Evolutionary conservation across 1,140 invertebrate species (phyloP), one percentile per base, ranked within the genome.

Genomic region (Odontomachus brunneus): DNA sequence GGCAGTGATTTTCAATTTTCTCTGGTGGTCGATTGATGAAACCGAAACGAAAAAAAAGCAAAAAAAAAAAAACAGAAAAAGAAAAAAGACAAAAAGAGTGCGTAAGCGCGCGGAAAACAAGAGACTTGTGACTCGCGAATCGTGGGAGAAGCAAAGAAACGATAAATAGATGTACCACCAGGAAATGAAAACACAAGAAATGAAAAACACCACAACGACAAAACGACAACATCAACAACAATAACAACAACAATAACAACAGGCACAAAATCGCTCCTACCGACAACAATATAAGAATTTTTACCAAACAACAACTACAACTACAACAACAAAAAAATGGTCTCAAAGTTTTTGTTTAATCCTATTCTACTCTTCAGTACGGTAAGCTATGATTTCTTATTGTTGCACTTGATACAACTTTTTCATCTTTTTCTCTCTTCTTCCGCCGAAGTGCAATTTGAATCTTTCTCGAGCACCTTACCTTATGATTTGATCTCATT

Each of bases 381-480:
- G 92, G 91, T 92, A 92, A 93, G 92, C 90, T 91, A 91, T 90
- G 74, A 85, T 55, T 88, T 60, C 5, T 89, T 87, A 83, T 80
- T 87, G 57, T 57, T 84, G 84, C 73, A 88, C 63, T 82, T 82
- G 53, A 59, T 67, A 87, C 29, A 24, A 82, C 57, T 74, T 83
- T 57, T 74, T 84, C 60, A 67, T 84, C 73, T 75, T 83, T 85
- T 55, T 85, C 24, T 67, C 59, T 82, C 22, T 51, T 72, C 22
- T 76, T 84, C 14, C n/a, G 33, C 51, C 53, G 19, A 69, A 71
- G 57, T 57, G 33, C 51, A 71, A 80, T 48, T 69, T 59, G 33
- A 69, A 69, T 72, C 55, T 57, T 65, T 44, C 65, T 55, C 62
- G 22, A 48, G 67, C 65, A 57, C 62, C 65, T 55, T 48, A 69